Evolutionary conservation across 2,888 invertebrate species (phyloP).

Genomic region (Drosophila rellima): DNA sequence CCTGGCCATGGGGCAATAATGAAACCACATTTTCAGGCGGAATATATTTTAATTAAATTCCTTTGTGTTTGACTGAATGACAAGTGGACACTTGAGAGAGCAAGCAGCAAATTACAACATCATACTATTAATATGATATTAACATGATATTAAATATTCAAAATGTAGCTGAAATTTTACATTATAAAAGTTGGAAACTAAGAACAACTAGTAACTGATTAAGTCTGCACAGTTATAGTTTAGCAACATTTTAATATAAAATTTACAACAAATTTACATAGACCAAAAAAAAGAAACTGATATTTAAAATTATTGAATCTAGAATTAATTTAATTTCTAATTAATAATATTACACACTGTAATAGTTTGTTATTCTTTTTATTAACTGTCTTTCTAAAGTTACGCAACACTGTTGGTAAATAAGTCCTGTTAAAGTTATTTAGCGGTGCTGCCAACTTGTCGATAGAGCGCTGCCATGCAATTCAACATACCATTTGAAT

Average conservation of each 20-base stretch:
- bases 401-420: too few species aligned
- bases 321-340: too few species aligned
- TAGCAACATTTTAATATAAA: too few species aligned
- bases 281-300: too few species aligned
- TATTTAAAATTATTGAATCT: too few species aligned
- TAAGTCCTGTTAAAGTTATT: too few species aligned
- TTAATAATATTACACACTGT: too few species aligned
- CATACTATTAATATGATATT: neutral
- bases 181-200: too few species aligned
- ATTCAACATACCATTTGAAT: neutral
- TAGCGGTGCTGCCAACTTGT: neutral
- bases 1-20: slow-evolving; percentile 4
- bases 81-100: neutral
- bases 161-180: neutral
- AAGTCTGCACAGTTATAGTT: too few species aligned
- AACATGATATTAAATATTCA: neutral
- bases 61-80: slow-evolving; percentile 14
- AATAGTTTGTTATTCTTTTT: too few species aligned
- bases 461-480: neutral
- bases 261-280: too few species aligned
- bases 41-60: slow-evolving; percentile 63
- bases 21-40: slow-evolving; percentile 22
- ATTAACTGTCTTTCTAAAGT: neutral
- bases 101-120: neutral
- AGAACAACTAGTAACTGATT: too few species aligned